These are phyloP conservation scores for Calameuta pallipes DNA, from an alignment of 2,888 invertebrate species.

Conservation along the genomic window DNA sequence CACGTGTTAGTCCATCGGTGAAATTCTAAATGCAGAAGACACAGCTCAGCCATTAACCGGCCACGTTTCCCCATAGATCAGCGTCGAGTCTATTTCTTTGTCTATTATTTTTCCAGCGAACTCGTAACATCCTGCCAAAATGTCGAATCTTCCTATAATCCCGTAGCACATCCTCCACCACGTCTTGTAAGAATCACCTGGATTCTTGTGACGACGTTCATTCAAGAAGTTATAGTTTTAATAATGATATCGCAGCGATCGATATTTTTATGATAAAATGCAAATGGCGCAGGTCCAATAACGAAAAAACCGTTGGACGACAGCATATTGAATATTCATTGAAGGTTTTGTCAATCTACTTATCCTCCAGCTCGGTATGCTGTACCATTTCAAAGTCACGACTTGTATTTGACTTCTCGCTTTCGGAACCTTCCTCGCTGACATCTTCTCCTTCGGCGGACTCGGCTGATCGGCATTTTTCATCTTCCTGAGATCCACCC, in stretches of 20 bases:
- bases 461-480: constrained; percentile 28
- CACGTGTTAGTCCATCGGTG: constrained; percentile 9
- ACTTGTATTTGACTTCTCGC: constrained; percentile 85
- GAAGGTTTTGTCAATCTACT: constrained; percentile 24
- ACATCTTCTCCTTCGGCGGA: constrained; percentile 53
- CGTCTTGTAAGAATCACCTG: background rate
- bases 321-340: constrained; percentile 3
- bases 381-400: constrained; percentile 91
- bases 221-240: background rate
- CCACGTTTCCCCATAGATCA: background rate
- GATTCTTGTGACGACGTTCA: background rate
- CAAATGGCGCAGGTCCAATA: background rate
- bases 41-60: background rate
- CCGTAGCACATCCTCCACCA: background rate
- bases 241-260: constrained; percentile 1
- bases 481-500: constrained; percentile 23
- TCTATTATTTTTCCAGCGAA: background rate
- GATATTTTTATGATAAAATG: background rate
- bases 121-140: background rate
- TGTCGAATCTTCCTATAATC: background rate
- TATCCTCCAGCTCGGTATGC: constrained; percentile 60
- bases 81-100: background rate
- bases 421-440: constrained; percentile 74
- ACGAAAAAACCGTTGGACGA: constrained; percentile 6
- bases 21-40: constrained; percentile 21